Percentiles rank a stretch among this genome's conserved stretches.
phyloP scores from a whole-genome alignment of 2,113 vertebrate species.

The Chloropsis cyanopogon region DNA sequence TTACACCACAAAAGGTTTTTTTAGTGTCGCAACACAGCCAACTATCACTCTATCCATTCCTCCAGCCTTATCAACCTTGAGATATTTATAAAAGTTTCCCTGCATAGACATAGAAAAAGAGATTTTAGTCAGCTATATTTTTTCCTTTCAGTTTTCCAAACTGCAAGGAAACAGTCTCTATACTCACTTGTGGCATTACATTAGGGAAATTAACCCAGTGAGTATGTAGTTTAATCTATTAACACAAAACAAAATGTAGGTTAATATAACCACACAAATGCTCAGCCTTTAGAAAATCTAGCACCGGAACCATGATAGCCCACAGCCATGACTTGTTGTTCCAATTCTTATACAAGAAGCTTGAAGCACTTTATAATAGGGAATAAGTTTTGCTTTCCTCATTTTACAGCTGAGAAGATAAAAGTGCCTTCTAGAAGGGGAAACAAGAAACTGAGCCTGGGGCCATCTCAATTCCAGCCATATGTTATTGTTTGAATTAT shows the following conservation, averaged over 20 bases:
- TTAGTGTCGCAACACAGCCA: not conserved
- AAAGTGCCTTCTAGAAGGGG: not conserved
- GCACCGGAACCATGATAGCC: not conserved
- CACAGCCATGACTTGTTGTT: not conserved
- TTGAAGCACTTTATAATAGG: not conserved
- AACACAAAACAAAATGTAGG: not conserved
- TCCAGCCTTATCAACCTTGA: not conserved
- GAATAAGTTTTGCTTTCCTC: not conserved
- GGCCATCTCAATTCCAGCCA: not conserved
- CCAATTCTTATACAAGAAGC: not conserved
- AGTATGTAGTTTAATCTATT: not conserved
- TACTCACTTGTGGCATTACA: not conserved
- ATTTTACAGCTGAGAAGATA: not conserved
- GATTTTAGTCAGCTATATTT: not conserved
- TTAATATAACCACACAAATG: not conserved
- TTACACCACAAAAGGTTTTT: not conserved
- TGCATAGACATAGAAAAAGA: not conserved
- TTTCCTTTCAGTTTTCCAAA: not conserved
- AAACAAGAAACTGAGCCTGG: not conserved
- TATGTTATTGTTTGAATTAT: slow-evolving; percentile 8
- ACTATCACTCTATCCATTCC: not conserved
- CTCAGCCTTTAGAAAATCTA: not conserved
- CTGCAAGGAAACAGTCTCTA: not conserved
- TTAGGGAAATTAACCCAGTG: not conserved
- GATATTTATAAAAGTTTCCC: not conserved